Conservation (phyloP, 37 sponge, comb jelly and placozoan species). For the Crambe crambe region DNA sequence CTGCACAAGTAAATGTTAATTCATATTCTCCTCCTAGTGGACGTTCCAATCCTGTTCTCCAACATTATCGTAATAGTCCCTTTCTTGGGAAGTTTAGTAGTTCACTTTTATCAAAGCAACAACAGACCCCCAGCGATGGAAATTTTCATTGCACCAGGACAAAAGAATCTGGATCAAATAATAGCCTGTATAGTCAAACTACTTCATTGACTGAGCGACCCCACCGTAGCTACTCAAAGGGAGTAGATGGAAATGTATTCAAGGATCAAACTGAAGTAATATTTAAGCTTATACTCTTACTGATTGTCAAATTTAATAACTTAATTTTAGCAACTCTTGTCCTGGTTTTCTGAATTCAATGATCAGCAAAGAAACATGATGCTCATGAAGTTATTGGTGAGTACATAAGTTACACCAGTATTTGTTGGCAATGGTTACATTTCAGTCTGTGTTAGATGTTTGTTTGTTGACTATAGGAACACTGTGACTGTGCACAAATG, state of each 20-base stretch:
- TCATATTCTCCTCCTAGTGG: not conserved
- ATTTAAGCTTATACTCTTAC: not conserved
- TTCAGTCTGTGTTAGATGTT: not conserved
- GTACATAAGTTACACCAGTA: too few relatives aligned
- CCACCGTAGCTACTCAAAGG: slow-evolving; percentile 28
- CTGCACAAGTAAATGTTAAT: not conserved
- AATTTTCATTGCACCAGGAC: not conserved
- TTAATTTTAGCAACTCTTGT: slow-evolving; percentile 53
- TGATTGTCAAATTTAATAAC: not conserved
- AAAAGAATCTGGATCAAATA: not conserved
- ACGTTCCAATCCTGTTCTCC: not conserved
- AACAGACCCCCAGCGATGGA: not conserved
- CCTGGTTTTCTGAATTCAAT: slow-evolving; percentile 90
- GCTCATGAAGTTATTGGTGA: slow-evolving; percentile 74
- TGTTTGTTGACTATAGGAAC: slow-evolving; percentile 36
- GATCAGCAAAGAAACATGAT: slow-evolving; percentile 91
- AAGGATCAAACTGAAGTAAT: slow-evolving; percentile 57
- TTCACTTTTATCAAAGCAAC: not conserved
- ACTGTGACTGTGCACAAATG: slow-evolving; percentile 86
- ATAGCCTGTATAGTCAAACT: slow-evolving; percentile 1
- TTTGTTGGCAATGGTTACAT: too few relatives aligned
- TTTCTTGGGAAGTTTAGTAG: not conserved
- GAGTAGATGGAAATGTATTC: slow-evolving; percentile 75
- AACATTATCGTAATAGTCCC: slow-evolving; percentile 3
- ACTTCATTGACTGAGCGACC: slow-evolving; percentile 30